Evolutionary conservation across 2,797 vertebrate species (phyloP).

Genomic region (Dallia pectoralis): DNA sequence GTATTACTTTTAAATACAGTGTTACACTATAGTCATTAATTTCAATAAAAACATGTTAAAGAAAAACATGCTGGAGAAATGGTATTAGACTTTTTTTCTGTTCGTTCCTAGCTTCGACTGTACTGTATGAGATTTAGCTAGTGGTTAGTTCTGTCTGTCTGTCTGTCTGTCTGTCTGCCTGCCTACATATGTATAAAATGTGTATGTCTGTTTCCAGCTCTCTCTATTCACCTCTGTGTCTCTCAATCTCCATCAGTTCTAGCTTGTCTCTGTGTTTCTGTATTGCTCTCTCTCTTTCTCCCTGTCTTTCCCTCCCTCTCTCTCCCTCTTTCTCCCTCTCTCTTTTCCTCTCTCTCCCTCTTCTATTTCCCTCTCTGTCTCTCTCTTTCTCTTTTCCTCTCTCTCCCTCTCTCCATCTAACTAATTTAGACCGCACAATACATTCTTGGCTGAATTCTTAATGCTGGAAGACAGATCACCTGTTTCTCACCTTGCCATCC

Average conservation of each 20-base stretch:
- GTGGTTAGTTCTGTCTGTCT: neutral
- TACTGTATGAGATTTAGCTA: neutral
- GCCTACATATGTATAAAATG: neutral
- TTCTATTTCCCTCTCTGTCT: neutral
- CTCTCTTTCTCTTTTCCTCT: neutral
- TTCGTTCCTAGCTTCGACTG: neutral
- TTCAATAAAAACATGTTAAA: constrained; percentile 43
- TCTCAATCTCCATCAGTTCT: neutral
- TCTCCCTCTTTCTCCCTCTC: neutral
- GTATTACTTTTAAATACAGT: constrained; percentile 25
- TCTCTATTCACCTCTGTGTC: neutral
- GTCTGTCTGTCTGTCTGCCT: neutral
- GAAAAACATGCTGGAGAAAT: neutral
- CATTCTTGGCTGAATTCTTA: neutral
- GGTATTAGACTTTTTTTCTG: neutral
- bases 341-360: neutral
- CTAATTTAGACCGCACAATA: neutral
- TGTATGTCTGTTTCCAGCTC: neutral
- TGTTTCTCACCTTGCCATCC: neutral
- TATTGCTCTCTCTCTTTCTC: neutral
- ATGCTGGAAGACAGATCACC: neutral
- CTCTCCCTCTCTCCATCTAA: neutral
- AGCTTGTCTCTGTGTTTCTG: neutral
- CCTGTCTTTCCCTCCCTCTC: neutral
- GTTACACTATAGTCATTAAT: constrained; percentile 42